These are phyloP conservation scores for Protodeltote pygarga DNA, from an alignment of 2,888 invertebrate genomes.

Conservation along the genomic window DNA sequence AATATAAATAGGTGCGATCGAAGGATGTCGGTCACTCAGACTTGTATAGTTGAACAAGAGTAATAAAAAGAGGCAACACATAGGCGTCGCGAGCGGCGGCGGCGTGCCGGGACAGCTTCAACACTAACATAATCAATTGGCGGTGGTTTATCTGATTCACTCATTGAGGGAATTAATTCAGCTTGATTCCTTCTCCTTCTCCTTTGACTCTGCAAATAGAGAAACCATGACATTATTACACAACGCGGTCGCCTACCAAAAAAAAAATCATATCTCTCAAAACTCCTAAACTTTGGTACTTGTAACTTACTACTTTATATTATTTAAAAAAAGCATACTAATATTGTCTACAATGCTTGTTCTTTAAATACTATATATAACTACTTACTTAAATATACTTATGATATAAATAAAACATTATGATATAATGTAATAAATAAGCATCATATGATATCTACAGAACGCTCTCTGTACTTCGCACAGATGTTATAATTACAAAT, in stretches of 20 bases:
- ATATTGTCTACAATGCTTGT: not conserved
- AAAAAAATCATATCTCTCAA: too few species aligned
- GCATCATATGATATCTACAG: too few species aligned
- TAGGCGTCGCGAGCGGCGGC: slow-evolving; percentile 56
- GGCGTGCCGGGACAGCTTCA: slow-evolving; percentile 59
- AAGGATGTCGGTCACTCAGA: slow-evolving; percentile 68
- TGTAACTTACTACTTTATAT: not conserved
- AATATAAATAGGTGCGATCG: slow-evolving; percentile 58
- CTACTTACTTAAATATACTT: too few species aligned
- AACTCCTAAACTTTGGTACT: not conserved
- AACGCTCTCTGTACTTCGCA: too few species aligned
- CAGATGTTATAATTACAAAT: too few species aligned
- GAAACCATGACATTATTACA: slow-evolving; percentile 13
- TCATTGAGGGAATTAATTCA: slow-evolving; percentile 85
- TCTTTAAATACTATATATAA: not conserved
- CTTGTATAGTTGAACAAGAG: slow-evolving; percentile 58
- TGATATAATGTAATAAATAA: too few species aligned
- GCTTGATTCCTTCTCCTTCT: slow-evolving; percentile 90
- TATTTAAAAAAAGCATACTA: slow-evolving; percentile 10
- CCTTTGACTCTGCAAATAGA: slow-evolving; percentile 88
- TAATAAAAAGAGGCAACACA: slow-evolving; percentile 78
- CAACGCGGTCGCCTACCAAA: too few species aligned
- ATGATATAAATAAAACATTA: too few species aligned
- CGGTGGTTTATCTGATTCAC: slow-evolving; percentile 85
- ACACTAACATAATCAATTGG: slow-evolving; percentile 85